phyloP scores from a whole-genome alignment of 2,797 vertebrate genomes.

The Crocodylus rhombifer region DNA sequence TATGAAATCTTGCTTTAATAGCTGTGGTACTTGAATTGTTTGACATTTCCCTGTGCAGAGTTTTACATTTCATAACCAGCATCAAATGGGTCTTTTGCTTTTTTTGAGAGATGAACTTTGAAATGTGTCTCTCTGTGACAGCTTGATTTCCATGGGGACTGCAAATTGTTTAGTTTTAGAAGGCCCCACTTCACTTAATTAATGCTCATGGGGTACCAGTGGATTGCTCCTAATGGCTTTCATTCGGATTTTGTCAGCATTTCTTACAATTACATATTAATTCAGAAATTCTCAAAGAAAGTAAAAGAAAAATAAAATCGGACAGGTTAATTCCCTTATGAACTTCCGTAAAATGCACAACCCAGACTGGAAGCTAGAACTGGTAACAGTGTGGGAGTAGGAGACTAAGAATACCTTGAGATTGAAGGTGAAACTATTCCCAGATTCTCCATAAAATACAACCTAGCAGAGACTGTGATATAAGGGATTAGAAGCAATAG shows the following conservation, averaged over 20 bases:
- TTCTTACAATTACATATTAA: slow-evolving; percentile 7
- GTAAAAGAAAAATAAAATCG: not conserved
- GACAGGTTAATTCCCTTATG: not conserved
- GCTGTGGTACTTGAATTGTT: not conserved
- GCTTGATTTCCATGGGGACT: slow-evolving; percentile 9
- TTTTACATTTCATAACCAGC: not conserved
- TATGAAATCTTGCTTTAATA: not conserved
- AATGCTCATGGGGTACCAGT: slow-evolving; percentile 15
- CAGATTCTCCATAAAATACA: not conserved
- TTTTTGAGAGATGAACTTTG: not conserved
- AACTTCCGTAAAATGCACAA: not conserved
- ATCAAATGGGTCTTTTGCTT: slow-evolving; percentile 5
- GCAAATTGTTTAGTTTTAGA: slow-evolving; percentile 12
- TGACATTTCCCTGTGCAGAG: slow-evolving; percentile 1
- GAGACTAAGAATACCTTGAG: not conserved
- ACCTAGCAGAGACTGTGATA: not conserved
- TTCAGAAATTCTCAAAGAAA: not conserved
- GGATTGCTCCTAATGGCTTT: not conserved
- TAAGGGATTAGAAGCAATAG: not conserved
- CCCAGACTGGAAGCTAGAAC: not conserved
- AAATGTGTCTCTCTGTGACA: not conserved
- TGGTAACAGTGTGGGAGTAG: not conserved
- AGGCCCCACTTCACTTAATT: slow-evolving; percentile 33
- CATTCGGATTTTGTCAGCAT: slow-evolving; percentile 20
- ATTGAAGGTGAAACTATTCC: not conserved